Evolutionary conservation across 2,113 vertebrate species (phyloP).

Genomic region (Emydura subglobosa): DNA sequence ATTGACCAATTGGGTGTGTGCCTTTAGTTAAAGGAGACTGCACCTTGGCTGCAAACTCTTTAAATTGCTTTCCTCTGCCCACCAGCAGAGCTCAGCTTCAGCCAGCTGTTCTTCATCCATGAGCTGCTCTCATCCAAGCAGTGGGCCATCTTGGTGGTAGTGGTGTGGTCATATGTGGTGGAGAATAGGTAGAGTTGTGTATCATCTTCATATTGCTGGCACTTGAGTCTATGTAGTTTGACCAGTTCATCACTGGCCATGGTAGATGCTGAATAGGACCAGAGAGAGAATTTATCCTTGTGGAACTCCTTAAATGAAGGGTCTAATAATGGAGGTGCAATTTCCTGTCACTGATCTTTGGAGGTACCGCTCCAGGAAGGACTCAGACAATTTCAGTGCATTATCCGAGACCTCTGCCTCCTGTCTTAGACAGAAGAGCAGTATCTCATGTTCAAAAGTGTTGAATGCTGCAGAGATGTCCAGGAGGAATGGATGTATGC

Average conservation of each 20-base stretch:
- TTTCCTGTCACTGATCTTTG: not conserved
- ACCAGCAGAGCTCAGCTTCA: not conserved
- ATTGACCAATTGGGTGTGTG: not conserved
- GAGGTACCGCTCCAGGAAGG: not conserved
- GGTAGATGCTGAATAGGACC: not conserved
- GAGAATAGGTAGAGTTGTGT: not conserved
- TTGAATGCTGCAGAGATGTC: rapidly evolving
- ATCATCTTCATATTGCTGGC: not conserved
- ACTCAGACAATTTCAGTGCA: not conserved
- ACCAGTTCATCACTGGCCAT: not conserved
- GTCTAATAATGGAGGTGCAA: not conserved
- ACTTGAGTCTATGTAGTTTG: not conserved
- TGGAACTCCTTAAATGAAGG: not conserved
- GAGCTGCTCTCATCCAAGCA: not conserved
- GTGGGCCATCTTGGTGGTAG: not conserved
- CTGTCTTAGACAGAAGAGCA: not conserved
- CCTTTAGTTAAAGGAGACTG: not conserved
- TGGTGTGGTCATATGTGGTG: not conserved
- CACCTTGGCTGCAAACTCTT: not conserved
- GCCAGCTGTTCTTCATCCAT: not conserved
- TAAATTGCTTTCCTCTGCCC: not conserved
- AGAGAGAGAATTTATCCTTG: not conserved
- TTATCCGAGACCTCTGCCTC: not conserved
- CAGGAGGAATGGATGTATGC: not conserved
- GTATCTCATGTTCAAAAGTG: not conserved